A percentile compares a stretch with the other conserved stretches of the same genome.
These are phyloP conservation scores for Tragopan temminckii DNA, from an alignment of 2,797 vertebrate genomes.

Conservation along the genomic window DNA sequence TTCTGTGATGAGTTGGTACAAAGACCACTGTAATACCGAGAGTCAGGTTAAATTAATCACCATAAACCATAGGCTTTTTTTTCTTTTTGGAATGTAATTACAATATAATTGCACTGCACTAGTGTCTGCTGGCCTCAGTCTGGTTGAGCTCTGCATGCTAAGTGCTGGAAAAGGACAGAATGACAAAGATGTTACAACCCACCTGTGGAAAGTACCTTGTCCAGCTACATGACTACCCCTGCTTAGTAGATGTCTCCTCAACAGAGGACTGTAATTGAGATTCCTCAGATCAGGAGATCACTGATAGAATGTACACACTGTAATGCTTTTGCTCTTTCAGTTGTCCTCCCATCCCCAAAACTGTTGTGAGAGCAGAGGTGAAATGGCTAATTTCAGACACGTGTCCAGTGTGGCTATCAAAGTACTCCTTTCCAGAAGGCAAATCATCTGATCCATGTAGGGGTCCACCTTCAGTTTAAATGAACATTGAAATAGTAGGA, in stretches of 20 bases:
- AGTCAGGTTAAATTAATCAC: not conserved
- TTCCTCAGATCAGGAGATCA: not conserved
- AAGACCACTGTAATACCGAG: not conserved
- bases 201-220: not conserved
- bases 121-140: not conserved
- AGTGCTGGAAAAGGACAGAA: not conserved
- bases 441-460: not conserved
- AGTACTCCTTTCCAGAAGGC: not conserved
- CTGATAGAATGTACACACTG: not conserved
- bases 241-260: not conserved
- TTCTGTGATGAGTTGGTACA: not conserved
- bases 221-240: not conserved
- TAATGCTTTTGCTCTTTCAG: not conserved
- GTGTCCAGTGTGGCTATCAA: not conserved
- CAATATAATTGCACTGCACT: not conserved
- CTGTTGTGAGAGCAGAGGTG: not conserved
- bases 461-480: not conserved
- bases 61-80: not conserved
- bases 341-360: not conserved
- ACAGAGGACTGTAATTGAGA: not conserved
- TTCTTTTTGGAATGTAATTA: not conserved
- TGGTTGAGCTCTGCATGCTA: not conserved
- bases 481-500: not conserved
- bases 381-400: not conserved
- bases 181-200: not conserved